phyloP scores from a whole-genome alignment of 2,113 vertebrate genomes.

The Grammomys surdaster region DNA sequence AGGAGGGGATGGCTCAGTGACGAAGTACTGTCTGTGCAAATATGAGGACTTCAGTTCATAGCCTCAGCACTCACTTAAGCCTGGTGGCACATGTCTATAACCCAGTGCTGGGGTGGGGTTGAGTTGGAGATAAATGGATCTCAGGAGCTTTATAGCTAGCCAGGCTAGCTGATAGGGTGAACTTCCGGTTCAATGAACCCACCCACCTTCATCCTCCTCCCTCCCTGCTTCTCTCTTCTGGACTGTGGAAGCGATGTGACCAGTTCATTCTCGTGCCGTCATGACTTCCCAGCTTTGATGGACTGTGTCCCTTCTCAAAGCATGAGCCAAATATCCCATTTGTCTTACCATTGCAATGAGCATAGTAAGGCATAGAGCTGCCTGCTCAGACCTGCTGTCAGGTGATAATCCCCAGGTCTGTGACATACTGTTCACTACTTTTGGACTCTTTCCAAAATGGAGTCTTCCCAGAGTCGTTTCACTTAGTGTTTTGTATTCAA shows the following conservation, averaged over 20 bases:
- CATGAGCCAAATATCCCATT: not conserved
- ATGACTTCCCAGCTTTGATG: not conserved
- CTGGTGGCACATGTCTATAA: not conserved
- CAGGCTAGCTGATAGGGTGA: not conserved
- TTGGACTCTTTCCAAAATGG: not conserved
- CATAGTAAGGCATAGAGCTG: not conserved
- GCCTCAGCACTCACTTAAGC: no score
- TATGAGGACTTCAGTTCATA: not conserved
- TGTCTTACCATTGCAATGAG: not conserved
- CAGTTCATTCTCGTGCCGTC: not conserved
- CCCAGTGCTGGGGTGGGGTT: not conserved
- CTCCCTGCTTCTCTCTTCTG: not conserved
- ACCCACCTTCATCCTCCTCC: not conserved
- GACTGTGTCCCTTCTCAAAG: not conserved
- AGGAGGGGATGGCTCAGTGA: not conserved
- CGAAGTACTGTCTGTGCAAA: not conserved
- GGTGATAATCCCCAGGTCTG: not conserved
- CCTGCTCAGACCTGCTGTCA: not conserved
- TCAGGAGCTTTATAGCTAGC: not conserved
- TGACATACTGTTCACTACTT: not conserved
- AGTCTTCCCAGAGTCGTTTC: not conserved
- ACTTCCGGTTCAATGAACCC: not conserved
- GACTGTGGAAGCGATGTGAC: not conserved
- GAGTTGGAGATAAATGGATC: not conserved
- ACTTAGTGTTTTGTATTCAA: not conserved